Evolutionary conservation across 2,113 vertebrate genomes (phyloP).

Genomic region (Xyliphius kryptos): DNA sequence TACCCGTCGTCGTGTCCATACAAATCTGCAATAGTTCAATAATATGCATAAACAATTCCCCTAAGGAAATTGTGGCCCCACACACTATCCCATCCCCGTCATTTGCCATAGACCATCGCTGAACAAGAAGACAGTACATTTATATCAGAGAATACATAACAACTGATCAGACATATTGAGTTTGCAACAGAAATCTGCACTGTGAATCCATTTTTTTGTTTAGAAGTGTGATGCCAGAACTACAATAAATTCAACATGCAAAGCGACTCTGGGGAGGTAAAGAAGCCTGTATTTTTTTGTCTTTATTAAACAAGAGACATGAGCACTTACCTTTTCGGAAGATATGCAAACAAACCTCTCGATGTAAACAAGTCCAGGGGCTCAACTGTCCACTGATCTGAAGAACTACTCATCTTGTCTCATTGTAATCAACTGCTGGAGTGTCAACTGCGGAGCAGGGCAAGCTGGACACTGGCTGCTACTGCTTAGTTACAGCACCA

Average conservation of each 20-base stretch:
- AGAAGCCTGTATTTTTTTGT: constrained; percentile 45
- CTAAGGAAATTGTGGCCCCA: too few species aligned
- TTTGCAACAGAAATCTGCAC: constrained; percentile 77
- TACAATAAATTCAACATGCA: too few species aligned
- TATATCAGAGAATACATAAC: too few species aligned
- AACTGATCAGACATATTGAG: too few species aligned
- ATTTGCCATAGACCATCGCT: too few species aligned
- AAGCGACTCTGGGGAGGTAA: constrained; percentile 33
- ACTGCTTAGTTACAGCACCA: constrained; percentile 51
- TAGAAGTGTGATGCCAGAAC: constrained; percentile 97
- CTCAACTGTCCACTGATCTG: constrained; percentile 99
- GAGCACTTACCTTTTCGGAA: constrained; percentile 89
- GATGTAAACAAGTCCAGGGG: constrained; percentile 98
- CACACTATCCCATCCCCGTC: too few species aligned
- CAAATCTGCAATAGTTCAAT: too few species aligned
- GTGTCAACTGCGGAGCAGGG: constrained; percentile 77
- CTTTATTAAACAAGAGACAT: constrained; percentile 65
- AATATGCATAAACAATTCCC: too few species aligned
- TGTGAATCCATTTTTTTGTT: constrained; percentile 90
- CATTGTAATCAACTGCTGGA: constrained; percentile 97
- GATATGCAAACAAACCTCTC: constrained; percentile 95
- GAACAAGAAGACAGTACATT: too few species aligned
- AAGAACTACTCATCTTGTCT: constrained; percentile 93
- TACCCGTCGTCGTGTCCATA: too few species aligned
- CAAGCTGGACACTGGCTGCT: constrained; percentile 65